Base-by-base conservation (phyloP, 2,113 vertebrate species). In the Myotis davidii region DNA sequence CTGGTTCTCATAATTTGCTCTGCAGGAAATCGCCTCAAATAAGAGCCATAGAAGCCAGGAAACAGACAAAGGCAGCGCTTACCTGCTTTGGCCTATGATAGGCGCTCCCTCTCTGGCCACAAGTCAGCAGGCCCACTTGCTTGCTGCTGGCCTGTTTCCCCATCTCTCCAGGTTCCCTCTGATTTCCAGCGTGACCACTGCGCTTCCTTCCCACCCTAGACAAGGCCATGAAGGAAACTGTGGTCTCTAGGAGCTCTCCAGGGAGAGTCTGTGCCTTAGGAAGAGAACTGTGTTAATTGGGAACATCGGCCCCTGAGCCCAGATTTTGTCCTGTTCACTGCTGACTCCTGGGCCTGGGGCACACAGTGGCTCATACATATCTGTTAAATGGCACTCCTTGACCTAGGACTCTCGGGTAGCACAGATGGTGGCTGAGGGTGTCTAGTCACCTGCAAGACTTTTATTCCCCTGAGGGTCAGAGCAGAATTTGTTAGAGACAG, bases 11-110 rank as follows among this genome's bases (percentile, higher is more conserved):
- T 64, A 9, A 56, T 64, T 32, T 6, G 25, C 81, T 79, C 59
- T 29, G 88, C 70, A 50, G 78, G 29, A 89, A 84, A 61, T 56
- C 20, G 10, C 42, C 84, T 59, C 12, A 2, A 50, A 59, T 10
- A 6, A 72, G n/a, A n/a, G 32, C n/a, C 9, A 1, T 9, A 18
- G 32, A n/a, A 54, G 16, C 82, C 73, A 25, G 48, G 74, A 78
- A 29, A 67, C 45, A 17, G 21, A 50, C 17, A 5, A 2, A 29
- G 64, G 20, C 50, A 7, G 73, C 1, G 5, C 34, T 48, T 0
- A 1, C 3, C 37, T 82, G 5, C 48, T 6, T 6, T 2, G 23
- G 50, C 89, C 16, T 25, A 14, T 1, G 5, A 2, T 3, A 0
- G 6, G 67, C 32, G 7, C 56, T 5, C 34, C 20, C 2, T 37